A percentile compares a stretch with the other conserved stretches of the same genome.
phyloP scores from a whole-genome alignment of 2,888 invertebrate genomes.

The Polylopha cassiicola region DNA sequence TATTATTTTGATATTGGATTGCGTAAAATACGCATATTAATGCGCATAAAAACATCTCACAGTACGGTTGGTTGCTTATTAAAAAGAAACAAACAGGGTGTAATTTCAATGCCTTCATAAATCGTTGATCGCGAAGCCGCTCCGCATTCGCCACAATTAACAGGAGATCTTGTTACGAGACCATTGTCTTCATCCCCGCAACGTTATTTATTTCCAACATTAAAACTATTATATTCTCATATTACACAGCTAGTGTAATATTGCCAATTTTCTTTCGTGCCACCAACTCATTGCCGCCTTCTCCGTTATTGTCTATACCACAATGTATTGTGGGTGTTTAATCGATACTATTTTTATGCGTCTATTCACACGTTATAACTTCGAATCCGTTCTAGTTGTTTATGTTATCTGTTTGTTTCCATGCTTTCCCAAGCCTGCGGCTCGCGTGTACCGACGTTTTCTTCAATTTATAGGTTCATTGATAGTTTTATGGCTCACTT shows the following conservation, averaged over 20 bases:
- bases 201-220: conserved; percentile 70
- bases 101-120: conserved; percentile 67
- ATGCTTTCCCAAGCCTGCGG: conserved; percentile 48
- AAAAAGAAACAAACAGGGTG: conserved; percentile 57
- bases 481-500: conserved; percentile 56
- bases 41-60: no score
- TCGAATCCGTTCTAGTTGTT: conserved; percentile 41
- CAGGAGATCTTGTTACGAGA: conserved; percentile 67
- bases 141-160: conserved; percentile 67
- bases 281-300: conserved; percentile 55
- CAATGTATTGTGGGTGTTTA: conserved; percentile 52
- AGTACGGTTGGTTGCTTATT: conserved; percentile 10
- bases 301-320: conserved; percentile 52
- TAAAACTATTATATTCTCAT: conserved; percentile 69
- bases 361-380: conserved; percentile 55
- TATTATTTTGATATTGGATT: background rate
- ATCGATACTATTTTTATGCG: conserved; percentile 60
- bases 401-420: conserved; percentile 46
- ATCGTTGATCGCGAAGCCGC: conserved; percentile 52
- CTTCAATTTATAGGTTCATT: conserved; percentile 58
- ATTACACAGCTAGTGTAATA: conserved; percentile 49
- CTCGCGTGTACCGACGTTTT: conserved; percentile 51
- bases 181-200: conserved; percentile 66
- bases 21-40: no score
- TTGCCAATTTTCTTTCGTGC: conserved; percentile 62